phyloP scores from a whole-genome alignment of 2,888 invertebrate species.

The Chromoteleia sp. region DNA sequence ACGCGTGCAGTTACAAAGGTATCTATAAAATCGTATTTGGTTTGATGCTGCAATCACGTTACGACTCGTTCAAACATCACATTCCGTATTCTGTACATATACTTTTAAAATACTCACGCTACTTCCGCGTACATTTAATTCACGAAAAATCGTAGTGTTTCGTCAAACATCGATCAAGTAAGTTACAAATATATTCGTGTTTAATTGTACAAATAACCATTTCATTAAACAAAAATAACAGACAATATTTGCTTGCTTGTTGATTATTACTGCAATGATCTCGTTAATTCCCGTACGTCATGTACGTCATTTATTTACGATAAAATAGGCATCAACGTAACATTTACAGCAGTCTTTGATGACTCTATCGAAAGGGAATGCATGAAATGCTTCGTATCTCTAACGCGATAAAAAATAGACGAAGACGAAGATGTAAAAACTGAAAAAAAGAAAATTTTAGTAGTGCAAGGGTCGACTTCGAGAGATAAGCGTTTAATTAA shows the following conservation, averaged over 20 bases:
- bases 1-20: neutral
- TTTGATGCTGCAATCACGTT: slow-evolving; percentile 7
- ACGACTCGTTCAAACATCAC: slow-evolving; percentile 14
- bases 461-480: slow-evolving; percentile 39
- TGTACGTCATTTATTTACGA: slow-evolving; percentile 7
- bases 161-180: slow-evolving; percentile 26
- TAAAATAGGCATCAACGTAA: neutral
- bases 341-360: slow-evolving; percentile 23
- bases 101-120: slow-evolving; percentile 24
- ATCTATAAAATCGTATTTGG: slow-evolving; percentile 16
- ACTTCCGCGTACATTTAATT: slow-evolving; percentile 14
- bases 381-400: neutral
- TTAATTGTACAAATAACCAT: slow-evolving; percentile 16
- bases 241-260: slow-evolving; percentile 29
- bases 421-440: no score
- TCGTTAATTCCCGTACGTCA: slow-evolving; percentile 20
- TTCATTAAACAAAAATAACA: slow-evolving; percentile 5
- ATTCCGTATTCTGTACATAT: slow-evolving; percentile 12
- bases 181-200: slow-evolving; percentile 23
- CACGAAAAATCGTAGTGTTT: slow-evolving; percentile 18
- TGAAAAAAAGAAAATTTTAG: slow-evolving; percentile 13
- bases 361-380: slow-evolving; percentile 1
- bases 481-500: slow-evolving; percentile 33
- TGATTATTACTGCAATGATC: slow-evolving; percentile 1
- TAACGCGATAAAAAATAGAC: neutral